These are phyloP conservation scores for Boloria selene DNA, from an alignment of 2,888 invertebrate species.

Conservation along the genomic window DNA sequence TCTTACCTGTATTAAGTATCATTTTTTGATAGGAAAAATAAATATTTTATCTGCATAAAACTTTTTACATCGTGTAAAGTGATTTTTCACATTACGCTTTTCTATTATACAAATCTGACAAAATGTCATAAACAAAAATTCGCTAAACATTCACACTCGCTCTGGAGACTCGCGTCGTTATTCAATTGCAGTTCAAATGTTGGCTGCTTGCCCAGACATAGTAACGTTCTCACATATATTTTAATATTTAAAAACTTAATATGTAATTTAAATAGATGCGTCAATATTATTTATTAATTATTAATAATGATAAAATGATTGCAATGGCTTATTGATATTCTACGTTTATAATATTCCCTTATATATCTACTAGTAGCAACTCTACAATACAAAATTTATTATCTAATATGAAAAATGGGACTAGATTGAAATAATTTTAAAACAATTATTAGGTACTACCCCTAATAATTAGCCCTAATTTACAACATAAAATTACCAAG, in stretches of 20 bases:
- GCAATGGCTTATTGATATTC: too few relatives aligned
- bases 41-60: background rate
- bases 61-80: background rate
- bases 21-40: background rate
- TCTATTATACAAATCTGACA: constrained; percentile 31
- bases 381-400: too few relatives aligned
- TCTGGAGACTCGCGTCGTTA: constrained; percentile 35
- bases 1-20: too few relatives aligned
- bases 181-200: constrained; percentile 43
- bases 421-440: too few relatives aligned
- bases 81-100: constrained; percentile 13
- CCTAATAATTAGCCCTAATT: constrained; percentile 16
- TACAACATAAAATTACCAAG: constrained; percentile 18
- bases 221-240: constrained; percentile 37
- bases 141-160: constrained; percentile 34
- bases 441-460: constrained; percentile 15
- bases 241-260: constrained; percentile 21
- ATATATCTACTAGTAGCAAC: too few relatives aligned
- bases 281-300: background rate
- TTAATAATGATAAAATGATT: background rate
- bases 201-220: constrained; percentile 43
- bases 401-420: too few relatives aligned
- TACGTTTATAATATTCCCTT: too few relatives aligned
- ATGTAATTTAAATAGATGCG: constrained; percentile 12
- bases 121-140: constrained; percentile 41